phyloP scores from a whole-genome alignment of 2,113 vertebrate species.

The Oreochromis niloticus region DNA sequence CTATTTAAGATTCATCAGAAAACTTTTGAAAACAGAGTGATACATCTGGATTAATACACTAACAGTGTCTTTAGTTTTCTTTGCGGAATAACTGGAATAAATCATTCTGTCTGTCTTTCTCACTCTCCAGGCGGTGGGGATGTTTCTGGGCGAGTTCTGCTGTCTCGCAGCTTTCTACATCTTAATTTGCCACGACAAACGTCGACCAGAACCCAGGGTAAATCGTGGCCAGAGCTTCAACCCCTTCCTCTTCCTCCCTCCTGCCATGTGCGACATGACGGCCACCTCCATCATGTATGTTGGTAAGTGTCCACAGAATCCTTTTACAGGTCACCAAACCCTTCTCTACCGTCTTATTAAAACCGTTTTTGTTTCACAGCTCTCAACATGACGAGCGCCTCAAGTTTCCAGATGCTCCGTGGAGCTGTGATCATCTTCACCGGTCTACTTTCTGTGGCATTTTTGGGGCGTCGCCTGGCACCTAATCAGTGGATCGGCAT shows the following conservation, averaged over 20 bases:
- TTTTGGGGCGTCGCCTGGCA: conserved; percentile 78
- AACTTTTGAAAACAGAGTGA: neutral
- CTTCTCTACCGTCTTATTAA: neutral
- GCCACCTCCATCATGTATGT: conserved; percentile 95
- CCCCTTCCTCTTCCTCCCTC: conserved; percentile 84
- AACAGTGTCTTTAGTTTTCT: neutral
- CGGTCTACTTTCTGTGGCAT: conserved; percentile 86
- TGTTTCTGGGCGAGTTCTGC: conserved; percentile 90
- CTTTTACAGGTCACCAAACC: neutral
- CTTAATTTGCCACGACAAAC: conserved; percentile 70
- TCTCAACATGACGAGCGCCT: conserved; percentile 92
- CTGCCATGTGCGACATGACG: conserved; percentile 89
- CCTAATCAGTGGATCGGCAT: conserved; percentile 89
- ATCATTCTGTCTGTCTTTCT: neutral
- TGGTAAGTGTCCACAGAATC: conserved; percentile 72
- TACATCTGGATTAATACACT: neutral
- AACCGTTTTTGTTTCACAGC: conserved; percentile 58
- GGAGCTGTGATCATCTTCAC: conserved; percentile 93
- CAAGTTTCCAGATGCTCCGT: conserved; percentile 96
- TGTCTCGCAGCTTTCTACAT: conserved; percentile 85
- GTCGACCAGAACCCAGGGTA: conserved; percentile 64
- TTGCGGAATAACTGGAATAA: neutral
- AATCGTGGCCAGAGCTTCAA: conserved; percentile 77
- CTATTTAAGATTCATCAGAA: neutral
- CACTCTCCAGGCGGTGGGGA: conserved; percentile 79